Evolutionary conservation across 2,113 vertebrate species (phyloP), one percentile per base, ranked within the genome.

Genomic region (Trogon surrucura): DNA sequence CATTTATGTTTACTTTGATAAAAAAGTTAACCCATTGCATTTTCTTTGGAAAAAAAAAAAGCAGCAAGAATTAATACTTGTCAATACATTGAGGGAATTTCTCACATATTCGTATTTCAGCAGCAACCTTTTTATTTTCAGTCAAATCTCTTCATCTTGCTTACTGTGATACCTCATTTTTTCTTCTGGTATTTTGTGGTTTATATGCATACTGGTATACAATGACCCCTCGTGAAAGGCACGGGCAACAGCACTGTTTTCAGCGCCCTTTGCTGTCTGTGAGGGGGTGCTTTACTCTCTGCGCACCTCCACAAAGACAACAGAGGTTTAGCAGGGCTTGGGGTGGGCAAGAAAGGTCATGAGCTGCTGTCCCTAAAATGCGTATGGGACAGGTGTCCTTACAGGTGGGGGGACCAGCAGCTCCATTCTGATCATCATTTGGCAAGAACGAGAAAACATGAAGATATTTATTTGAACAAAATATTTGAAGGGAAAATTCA

Each of bases 261-360:
- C 73, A 86, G 73, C 61, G 73, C 56, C 79, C 92, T 96, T 86
- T 69, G 61, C n/a, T 90, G 74, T 65, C 78, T 93, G 44, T 14
- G 56, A 86, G 80, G 61, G 80, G 77, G 64, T 9, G 17, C 18
- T 32, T 25, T 88, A 32, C 60, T 47, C 70, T 51, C 78, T 73
- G 58, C n/a, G 62, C 70, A 29, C 29, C 69, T 29, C 64, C 45
- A 61, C 67, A 91, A 66, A 9, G 41, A 56, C 60, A 85, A 79
- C 13, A 78, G 25, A 60, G 69, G 61, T 47, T 61, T 75, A 67
- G 56, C 34, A 57, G 56, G 54, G n/a, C 51, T 62, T 26, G 23
- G 34, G 6, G 34, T 26, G 41, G 57, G 61, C 74, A 60, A 93
- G 77, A 66, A 89, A 95, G 32, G 50, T 79, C 91, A 85, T 3